Evolutionary conservation across 2,888 invertebrate genomes (phyloP), one percentile per base, ranked within the genome.

Genomic region (Cordilura impudica): DNA sequence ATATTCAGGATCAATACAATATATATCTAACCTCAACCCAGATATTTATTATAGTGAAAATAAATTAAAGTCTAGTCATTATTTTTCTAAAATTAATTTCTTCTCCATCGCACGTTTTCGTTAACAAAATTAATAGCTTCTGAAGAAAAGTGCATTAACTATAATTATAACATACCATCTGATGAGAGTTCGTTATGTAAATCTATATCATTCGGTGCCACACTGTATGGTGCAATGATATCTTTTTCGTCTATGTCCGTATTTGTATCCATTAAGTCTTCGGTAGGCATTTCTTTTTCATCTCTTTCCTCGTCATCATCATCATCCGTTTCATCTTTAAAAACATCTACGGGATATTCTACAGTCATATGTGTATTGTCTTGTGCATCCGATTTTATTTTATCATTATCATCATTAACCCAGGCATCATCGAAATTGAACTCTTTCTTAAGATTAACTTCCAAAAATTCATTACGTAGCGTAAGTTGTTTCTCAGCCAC

Each of bases 391-490:
- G 43, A 23, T 4, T 18, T 5, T 8, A 47, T 35, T 63, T 66
- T 66, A 14, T 67, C 56, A 12, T 45, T 26, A 10, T 35, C 65
- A 35, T 54, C 60, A 39, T 53, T 66, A 1, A 23, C 51, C 54
- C 58, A 71, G 21, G 14, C 56, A 61, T 61, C 81, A 12, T 81
- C 72, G 26, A 26, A 58, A 58, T 60, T 26, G 18, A 35, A 65
- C 43, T 78, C 70, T 26, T 69, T 72, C 18, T 82, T 79, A 14
- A 81, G 76, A 51, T 83, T 78, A 0, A 82, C 82, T 53, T 81
- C 82, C 1, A 82, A 61, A 73, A 83, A 82, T 21, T 82, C 83
- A 39, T 82, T 81, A 12, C 78, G 72, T 8, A 83, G 76, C 8
- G 80, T 80, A 21, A 67, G 72, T 35, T 83, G 83, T 7, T 83